Percentiles rank a stretch among this genome's conserved stretches.
These are phyloP conservation scores for Epizoanthus fatuus DNA, from an alignment of 92 coral and sea anemone genomes.

Conservation along the genomic window DNA sequence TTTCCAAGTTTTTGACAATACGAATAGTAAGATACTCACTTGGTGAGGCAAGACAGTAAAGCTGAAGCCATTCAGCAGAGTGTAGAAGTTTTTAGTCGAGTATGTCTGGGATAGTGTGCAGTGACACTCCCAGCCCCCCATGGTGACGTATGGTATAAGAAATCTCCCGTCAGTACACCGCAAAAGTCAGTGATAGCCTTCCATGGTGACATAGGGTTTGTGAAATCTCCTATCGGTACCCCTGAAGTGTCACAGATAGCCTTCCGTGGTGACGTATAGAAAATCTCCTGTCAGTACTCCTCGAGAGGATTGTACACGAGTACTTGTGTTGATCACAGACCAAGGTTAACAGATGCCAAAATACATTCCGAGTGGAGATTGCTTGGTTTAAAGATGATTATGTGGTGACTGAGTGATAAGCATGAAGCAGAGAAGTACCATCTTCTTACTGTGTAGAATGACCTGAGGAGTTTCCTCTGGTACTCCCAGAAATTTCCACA, in stretches of 20 bases:
- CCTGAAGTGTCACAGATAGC: not conserved
- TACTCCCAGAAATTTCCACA: too few species aligned
- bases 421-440: too few species aligned
- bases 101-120: not conserved
- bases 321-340: too few species aligned
- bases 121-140: not conserved
- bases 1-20: conserved; percentile 12
- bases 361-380: too few species aligned
- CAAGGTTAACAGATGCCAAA: too few species aligned
- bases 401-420: too few species aligned
- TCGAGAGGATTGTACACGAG: not conserved
- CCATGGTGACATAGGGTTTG: not conserved
- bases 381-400: too few species aligned
- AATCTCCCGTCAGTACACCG: not conserved
- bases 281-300: not conserved
- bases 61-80: not conserved
- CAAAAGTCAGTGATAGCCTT: not conserved
- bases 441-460: too few species aligned
- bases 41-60: not conserved
- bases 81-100: not conserved
- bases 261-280: not conserved
- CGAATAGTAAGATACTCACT: not conserved
- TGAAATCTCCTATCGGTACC: not conserved
- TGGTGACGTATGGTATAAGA: not conserved
- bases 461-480: too few species aligned